Percentiles rank a stretch among this genome's conserved stretches.
These are phyloP conservation scores for Entomobrya proxima DNA, from an alignment of 2,888 invertebrate species.

Conservation along the genomic window DNA sequence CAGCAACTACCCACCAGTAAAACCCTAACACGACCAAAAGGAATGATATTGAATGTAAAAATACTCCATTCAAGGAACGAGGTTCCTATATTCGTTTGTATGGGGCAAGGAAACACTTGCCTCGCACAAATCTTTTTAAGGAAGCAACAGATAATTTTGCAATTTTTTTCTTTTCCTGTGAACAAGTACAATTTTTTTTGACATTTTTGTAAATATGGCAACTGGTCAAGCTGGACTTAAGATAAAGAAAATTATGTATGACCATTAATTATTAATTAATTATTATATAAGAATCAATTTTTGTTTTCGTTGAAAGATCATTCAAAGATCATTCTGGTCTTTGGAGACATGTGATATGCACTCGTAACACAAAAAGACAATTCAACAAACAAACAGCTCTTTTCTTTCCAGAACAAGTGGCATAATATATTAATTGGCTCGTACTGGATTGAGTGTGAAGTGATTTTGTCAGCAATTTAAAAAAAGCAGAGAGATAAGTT, in stretches of 20 bases:
- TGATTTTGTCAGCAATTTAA: background rate
- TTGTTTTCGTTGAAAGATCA: no score
- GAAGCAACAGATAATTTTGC: constrained; percentile 10
- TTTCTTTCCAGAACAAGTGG: background rate
- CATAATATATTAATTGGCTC: background rate
- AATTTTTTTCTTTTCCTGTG: background rate
- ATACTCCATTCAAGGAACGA: constrained; percentile 28
- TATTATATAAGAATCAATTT: no score
- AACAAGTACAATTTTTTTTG: background rate
- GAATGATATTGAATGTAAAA: constrained; percentile 17
- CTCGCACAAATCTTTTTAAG: constrained; percentile 26
- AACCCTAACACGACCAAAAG: background rate
- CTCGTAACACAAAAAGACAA: background rate
- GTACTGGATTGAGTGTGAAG: background rate
- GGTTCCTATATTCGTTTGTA: background rate
- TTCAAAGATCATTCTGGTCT: no score
- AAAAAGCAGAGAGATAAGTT: background rate
- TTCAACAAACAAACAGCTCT: background rate
- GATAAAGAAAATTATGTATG: no score
- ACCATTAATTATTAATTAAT: no score
- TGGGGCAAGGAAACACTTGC: constrained; percentile 37
- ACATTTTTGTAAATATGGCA: background rate
- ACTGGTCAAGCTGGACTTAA: background rate
- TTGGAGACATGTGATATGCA: no score
- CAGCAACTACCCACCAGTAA: background rate